Evolutionary conservation across 2,888 invertebrate genomes (phyloP).

Genomic region (Mythimna lalbum): DNA sequence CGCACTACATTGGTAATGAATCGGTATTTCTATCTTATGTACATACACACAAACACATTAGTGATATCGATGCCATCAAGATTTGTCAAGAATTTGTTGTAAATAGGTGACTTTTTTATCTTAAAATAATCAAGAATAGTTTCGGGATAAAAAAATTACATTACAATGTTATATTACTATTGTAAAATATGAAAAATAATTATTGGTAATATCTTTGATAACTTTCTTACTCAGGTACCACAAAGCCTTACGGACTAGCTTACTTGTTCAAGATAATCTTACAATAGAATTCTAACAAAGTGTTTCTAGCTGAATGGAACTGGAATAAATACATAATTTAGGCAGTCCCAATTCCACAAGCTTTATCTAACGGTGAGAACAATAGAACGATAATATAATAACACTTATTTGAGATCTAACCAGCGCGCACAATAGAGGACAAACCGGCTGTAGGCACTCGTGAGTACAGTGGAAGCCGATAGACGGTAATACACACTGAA

Average conservation of each 20-base stretch:
- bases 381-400: slow-evolving; percentile 50
- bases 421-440: slow-evolving; percentile 40
- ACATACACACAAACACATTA: too few species aligned
- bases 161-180: too few species aligned
- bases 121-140: too few species aligned
- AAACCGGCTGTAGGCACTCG: slow-evolving; percentile 39
- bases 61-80: too few species aligned
- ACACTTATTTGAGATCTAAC: slow-evolving; percentile 52
- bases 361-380: slow-evolving; percentile 41
- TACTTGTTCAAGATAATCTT: slow-evolving; percentile 17
- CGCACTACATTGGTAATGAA: too few species aligned
- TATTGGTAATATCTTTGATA: neutral
- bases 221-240: neutral
- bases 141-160: too few species aligned
- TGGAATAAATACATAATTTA: slow-evolving; percentile 13
- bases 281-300: neutral
- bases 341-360: slow-evolving; percentile 22
- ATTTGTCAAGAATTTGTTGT: too few species aligned
- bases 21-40: too few species aligned
- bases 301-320: neutral
- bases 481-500: slow-evolving; percentile 49
- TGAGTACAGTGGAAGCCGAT: slow-evolving; percentile 37
- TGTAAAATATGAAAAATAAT: neutral
- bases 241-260: neutral
- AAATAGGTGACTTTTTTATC: too few species aligned